A percentile compares a stretch with the other conserved stretches of the same genome.
phyloP scores from a whole-genome alignment of 64 coral and sea anemone genomes.

The Orbicella faveolata region DNA sequence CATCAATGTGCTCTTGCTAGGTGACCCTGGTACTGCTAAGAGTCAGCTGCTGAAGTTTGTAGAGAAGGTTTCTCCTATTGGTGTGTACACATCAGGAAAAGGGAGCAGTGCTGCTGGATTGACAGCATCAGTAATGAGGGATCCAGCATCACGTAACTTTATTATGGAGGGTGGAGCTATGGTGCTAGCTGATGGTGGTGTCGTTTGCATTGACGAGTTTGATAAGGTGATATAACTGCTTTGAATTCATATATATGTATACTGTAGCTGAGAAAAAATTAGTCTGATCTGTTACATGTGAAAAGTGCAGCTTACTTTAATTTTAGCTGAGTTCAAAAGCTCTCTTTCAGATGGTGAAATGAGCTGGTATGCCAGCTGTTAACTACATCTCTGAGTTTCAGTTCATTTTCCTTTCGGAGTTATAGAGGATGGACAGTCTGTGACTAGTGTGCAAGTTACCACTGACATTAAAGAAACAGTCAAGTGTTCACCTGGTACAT shows the following conservation, averaged over 20 bases:
- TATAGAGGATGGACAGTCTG: too few relatives aligned
- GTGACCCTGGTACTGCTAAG: conserved; percentile 98
- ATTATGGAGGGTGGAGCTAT: conserved; percentile 99
- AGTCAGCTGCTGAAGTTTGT: conserved; percentile 99
- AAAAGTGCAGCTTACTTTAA: too few relatives aligned
- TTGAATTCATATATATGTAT: neutral
- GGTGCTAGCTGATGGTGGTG: conserved; percentile 99
- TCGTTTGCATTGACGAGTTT: conserved; percentile 99
- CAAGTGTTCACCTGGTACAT: too few relatives aligned
- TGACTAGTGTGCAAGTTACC: too few relatives aligned
- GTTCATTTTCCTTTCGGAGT: too few relatives aligned
- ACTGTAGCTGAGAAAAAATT: too few relatives aligned
- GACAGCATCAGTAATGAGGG: conserved; percentile 98
- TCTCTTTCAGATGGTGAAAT: too few relatives aligned
- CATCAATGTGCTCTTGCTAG: conserved; percentile 90
- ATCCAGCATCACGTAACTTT: conserved; percentile 93
- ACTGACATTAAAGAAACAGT: too few relatives aligned
- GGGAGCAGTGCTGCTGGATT: conserved; percentile 98
- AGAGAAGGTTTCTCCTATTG: conserved; percentile 97
- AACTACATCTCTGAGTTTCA: too few relatives aligned
- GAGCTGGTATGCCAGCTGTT: too few relatives aligned
- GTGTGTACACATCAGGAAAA: conserved; percentile 98
- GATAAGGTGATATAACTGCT: conserved; percentile 72
- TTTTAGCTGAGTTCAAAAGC: too few relatives aligned
- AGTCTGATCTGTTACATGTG: too few relatives aligned